Percentiles rank a stretch among this genome's conserved stretches.
Conservation (phyloP, 2,888 invertebrate genomes). For the Dryadula phaetusa region DNA sequence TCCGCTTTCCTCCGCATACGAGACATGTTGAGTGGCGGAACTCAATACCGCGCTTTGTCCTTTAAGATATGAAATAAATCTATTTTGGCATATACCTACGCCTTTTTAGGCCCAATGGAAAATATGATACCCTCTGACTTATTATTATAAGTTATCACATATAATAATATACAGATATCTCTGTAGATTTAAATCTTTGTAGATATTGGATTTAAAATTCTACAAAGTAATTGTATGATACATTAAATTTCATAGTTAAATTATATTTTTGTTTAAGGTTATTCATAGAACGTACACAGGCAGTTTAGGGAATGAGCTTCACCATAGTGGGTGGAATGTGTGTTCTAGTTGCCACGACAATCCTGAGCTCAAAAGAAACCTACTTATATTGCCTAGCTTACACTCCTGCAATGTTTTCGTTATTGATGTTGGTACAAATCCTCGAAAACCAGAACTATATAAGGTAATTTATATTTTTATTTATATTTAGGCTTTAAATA, state of each 20-base stretch:
- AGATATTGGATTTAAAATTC: background rate
- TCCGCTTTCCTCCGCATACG: no score
- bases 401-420: constrained; percentile 93
- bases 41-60: no score
- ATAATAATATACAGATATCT: no score
- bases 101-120: background rate
- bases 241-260: background rate
- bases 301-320: constrained; percentile 92
- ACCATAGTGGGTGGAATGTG: constrained; percentile 98
- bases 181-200: background rate
- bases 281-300: constrained; percentile 93
- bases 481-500: background rate
- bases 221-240: background rate
- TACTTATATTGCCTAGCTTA: constrained; percentile 92
- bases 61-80: background rate
- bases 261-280: constrained; percentile 83
- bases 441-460: constrained; percentile 88
- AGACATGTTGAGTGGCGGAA: no score
- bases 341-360: constrained; percentile 94
- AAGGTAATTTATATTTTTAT: constrained; percentile 81
- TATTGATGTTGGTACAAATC: constrained; percentile 90
- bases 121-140: background rate
- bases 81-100: background rate
- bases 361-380: constrained; percentile 86
- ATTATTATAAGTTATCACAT: background rate